Conservation (phyloP, 2,113 vertebrate species). For the Andinoacara biseriatus region DNA sequence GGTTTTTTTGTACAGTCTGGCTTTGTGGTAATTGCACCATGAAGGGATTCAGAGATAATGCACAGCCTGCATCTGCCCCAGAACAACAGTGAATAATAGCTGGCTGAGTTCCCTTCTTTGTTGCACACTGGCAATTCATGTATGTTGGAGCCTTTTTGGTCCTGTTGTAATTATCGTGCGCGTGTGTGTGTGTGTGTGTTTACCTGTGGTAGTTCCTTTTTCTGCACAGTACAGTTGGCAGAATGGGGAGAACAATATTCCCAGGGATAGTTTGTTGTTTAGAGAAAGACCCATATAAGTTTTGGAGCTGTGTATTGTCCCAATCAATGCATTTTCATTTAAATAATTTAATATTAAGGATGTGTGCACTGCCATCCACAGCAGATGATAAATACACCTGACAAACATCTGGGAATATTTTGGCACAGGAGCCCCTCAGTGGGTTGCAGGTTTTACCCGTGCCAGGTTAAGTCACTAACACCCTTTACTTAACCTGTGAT, state of each 20-base stretch:
- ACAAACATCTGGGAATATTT: neutral
- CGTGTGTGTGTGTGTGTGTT: neutral
- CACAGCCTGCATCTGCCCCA: too few relatives aligned
- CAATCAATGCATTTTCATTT: neutral
- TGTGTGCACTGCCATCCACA: fast-evolving
- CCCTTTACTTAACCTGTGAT: neutral
- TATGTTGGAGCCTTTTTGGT: too few relatives aligned
- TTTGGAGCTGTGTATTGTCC: too few relatives aligned
- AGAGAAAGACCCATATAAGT: too few relatives aligned
- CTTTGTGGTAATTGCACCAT: neutral
- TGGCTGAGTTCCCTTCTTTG: neutral
- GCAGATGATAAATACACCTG: neutral
- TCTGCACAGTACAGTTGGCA: neutral
- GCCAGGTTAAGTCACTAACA: neutral
- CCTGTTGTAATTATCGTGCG: neutral
- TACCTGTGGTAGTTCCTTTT: fast-evolving
- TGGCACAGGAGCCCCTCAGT: neutral
- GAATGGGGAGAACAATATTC: neutral
- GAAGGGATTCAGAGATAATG: too few relatives aligned
- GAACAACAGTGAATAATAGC: neutral
- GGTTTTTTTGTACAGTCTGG: neutral
- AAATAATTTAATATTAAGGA: neutral
- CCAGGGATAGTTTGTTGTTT: neutral
- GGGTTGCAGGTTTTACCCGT: neutral
- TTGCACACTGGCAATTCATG: neutral